These are phyloP conservation scores for Embidobia sp. DNA, from an alignment of 2,888 invertebrate species.

Conservation along the genomic window DNA sequence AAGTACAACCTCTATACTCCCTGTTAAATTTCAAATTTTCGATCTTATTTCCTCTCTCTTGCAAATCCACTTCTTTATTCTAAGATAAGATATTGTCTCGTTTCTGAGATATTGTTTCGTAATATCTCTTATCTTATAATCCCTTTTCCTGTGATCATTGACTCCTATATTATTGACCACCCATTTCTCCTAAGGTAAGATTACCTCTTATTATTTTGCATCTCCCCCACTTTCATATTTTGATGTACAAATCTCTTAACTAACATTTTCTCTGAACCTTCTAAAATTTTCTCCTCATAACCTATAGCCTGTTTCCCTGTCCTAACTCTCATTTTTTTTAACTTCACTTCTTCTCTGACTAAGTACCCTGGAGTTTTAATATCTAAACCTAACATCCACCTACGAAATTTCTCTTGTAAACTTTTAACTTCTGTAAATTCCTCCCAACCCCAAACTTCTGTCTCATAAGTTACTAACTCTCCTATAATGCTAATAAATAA, in stretches of 20 bases:
- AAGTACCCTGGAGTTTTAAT: background rate
- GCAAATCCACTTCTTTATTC: background rate
- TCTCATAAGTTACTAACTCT: background rate
- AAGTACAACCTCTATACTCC: too few species aligned
- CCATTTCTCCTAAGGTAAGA: background rate
- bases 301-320: background rate
- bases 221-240: background rate
- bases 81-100: too few species aligned
- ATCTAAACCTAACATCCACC: slow-evolving; percentile 2
- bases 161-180: background rate
- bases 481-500: background rate
- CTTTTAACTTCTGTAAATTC: slow-evolving; percentile 7
- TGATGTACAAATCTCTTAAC: background rate
- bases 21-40: too few species aligned
- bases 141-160: too few species aligned
- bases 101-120: too few species aligned
- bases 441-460: background rate
- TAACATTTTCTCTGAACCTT: background rate
- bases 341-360: slow-evolving; percentile 4
- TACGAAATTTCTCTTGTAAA: background rate
- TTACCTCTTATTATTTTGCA: background rate
- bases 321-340: background rate
- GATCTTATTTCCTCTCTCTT: too few species aligned
- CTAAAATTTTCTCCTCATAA: background rate
- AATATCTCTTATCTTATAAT: too few species aligned